Evolutionary conservation across 1,140 invertebrate genomes (phyloP).

Genomic region (Lineus longissimus): DNA sequence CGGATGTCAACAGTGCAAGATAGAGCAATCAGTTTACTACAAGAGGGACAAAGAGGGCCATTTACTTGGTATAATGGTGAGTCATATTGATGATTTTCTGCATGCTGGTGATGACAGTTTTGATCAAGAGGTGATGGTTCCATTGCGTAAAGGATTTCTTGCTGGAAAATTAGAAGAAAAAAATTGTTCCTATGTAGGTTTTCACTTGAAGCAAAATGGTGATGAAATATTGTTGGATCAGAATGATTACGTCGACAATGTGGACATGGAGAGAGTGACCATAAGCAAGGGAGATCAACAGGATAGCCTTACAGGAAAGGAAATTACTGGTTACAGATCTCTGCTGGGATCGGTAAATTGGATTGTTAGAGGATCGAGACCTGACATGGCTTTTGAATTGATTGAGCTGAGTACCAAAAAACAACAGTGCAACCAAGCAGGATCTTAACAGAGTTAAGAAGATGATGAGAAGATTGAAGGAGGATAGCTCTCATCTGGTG

Average conservation of each 20-base stretch:
- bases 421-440: constrained; percentile 6
- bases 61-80: no score
- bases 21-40: no score
- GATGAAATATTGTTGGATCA: constrained; percentile 20
- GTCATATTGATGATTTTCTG: constrained; percentile 10
- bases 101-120: constrained; percentile 3
- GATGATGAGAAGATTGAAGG: constrained; percentile 16
- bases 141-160: constrained; percentile 17
- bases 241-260: constrained; percentile 14
- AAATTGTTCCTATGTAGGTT: constrained; percentile 9
- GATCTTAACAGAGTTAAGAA: constrained; percentile 18
- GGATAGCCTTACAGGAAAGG: constrained; percentile 4
- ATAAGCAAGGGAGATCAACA: constrained; percentile 2
- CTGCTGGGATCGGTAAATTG: constrained; percentile 23
- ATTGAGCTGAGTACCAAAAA: constrained; percentile 17
- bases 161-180: constrained; percentile 21
- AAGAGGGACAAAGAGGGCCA: no score
- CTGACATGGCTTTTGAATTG: constrained; percentile 22
- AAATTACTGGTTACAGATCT: constrained; percentile 15
- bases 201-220: neutral
- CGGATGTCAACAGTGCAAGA: no score
- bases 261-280: constrained; percentile 11
- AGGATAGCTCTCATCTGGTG: constrained; percentile 8
- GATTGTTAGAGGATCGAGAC: constrained; percentile 19
- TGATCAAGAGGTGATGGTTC: constrained; percentile 10